These are phyloP conservation scores for Tautogolabrus adspersus DNA, from an alignment of 2,113 vertebrate genomes.

Conservation along the genomic window DNA sequence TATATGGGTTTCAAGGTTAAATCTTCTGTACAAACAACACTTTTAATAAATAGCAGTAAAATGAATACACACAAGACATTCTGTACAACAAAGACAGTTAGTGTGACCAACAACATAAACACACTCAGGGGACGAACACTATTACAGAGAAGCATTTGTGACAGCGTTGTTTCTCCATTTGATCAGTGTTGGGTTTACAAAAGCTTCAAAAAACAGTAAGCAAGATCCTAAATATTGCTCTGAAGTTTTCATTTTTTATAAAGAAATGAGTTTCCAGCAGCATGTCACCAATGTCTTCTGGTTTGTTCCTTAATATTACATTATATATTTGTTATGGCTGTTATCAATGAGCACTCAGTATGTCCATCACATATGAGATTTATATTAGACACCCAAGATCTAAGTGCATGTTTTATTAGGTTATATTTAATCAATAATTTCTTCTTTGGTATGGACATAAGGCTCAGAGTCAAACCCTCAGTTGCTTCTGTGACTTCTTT, in stretches of 20 bases:
- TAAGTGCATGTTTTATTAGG: conserved; percentile 46
- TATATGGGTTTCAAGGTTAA: conserved; percentile 35
- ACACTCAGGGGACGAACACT: conserved; percentile 41
- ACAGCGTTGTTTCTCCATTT: conserved; percentile 44
- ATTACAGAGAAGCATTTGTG: conserved; percentile 34
- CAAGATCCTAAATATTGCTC: conserved; percentile 39
- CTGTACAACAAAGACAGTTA: conserved; percentile 69
- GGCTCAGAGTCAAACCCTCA: conserved; percentile 69
- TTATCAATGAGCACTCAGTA: conserved; percentile 3
- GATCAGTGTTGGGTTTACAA: conserved; percentile 48
- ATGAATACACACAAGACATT: conserved; percentile 30
- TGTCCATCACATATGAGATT: conserved; percentile 23
- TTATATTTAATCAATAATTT: conserved; percentile 44
- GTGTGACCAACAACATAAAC: conserved; percentile 40
- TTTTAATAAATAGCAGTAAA: conserved; percentile 63
- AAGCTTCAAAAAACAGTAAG: conserved; percentile 63
- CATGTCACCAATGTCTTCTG: conserved; percentile 27
- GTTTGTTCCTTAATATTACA: conserved; percentile 9
- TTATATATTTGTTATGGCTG: conserved; percentile 32
- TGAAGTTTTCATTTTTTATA: conserved; percentile 25
- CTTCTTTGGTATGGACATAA: conserved; percentile 84
- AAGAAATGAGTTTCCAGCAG: conserved; percentile 56
- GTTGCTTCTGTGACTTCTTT: conserved; percentile 24
- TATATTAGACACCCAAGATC: conserved; percentile 10
- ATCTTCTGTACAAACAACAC: conserved; percentile 61